These are phyloP conservation scores for Cataglyphis rosenhaueri DNA, from an alignment of 2,888 invertebrate genomes.

Conservation along the genomic window DNA sequence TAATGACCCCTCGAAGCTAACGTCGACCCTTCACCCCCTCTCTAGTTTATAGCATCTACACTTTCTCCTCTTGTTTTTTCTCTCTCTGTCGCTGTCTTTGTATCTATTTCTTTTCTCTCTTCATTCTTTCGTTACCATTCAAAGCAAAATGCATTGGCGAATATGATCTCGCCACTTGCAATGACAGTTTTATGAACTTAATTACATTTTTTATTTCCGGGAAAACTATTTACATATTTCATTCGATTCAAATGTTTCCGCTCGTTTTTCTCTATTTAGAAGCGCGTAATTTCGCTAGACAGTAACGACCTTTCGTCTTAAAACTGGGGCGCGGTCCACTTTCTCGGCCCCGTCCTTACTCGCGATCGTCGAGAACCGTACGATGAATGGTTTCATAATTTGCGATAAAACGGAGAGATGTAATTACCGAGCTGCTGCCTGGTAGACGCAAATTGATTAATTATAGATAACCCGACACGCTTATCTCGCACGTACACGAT, in stretches of 20 bases:
- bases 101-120: conserved; percentile 1
- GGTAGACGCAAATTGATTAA: conserved; percentile 66
- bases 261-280: conserved; percentile 10
- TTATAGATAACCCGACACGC: conserved; percentile 61
- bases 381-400: conserved; percentile 69
- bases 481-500: conserved; percentile 47
- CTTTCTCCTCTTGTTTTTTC: conserved; percentile 72
- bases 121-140: conserved; percentile 52
- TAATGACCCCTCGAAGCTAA: conserved; percentile 79
- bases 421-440: conserved; percentile 61
- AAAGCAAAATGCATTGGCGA: conserved; percentile 62
- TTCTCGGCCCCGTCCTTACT: conserved; percentile 19
- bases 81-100: conserved; percentile 23
- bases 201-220: neutral
- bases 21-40: conserved; percentile 72
- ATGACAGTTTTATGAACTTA: conserved; percentile 47
- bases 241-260: neutral
- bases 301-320: conserved; percentile 35
- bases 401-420: conserved; percentile 50
- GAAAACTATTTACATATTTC: neutral
- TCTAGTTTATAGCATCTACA: conserved; percentile 69
- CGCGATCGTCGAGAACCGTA: conserved; percentile 51
- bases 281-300: neutral
- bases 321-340: conserved; percentile 52
- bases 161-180: conserved; percentile 57